Conservation (phyloP, 2,113 vertebrate species). For the Sceloporus tristichus region DNA sequence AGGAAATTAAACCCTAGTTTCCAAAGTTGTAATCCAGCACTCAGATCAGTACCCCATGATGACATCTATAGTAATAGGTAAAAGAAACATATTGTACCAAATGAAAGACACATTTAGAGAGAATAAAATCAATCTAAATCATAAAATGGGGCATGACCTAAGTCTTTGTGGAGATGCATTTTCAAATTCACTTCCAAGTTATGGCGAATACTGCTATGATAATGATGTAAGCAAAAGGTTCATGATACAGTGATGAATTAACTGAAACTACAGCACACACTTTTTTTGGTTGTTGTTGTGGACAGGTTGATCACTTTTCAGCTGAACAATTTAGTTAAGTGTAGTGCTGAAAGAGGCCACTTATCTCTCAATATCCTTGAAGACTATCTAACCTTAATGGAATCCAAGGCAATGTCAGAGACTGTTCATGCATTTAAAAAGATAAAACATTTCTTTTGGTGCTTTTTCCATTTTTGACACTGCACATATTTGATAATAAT, state of each 20-base stretch:
- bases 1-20: no score
- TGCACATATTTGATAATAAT: constrained; percentile 81
- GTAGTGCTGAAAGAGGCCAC: constrained; percentile 54
- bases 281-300: constrained; percentile 33
- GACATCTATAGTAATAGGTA: background rate
- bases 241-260: constrained; percentile 68
- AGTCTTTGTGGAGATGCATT: constrained; percentile 51
- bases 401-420: constrained; percentile 60
- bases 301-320: constrained; percentile 65
- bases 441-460: constrained; percentile 77
- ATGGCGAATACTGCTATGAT: constrained; percentile 52
- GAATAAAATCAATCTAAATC: constrained; percentile 10
- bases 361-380: constrained; percentile 46
- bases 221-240: constrained; percentile 66
- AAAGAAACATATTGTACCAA: background rate
- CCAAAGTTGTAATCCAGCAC: no score
- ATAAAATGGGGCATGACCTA: constrained; percentile 47
- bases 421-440: constrained; percentile 69
- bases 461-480: constrained; percentile 75
- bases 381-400: constrained; percentile 36
- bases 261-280: constrained; percentile 55
- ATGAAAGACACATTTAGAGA: background rate
- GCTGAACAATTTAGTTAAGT: constrained; percentile 60
- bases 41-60: no score
- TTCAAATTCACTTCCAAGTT: constrained; percentile 64